These are phyloP conservation scores for Myzus persicae DNA, from an alignment of 1,140 invertebrate species.

Conservation along the genomic window DNA sequence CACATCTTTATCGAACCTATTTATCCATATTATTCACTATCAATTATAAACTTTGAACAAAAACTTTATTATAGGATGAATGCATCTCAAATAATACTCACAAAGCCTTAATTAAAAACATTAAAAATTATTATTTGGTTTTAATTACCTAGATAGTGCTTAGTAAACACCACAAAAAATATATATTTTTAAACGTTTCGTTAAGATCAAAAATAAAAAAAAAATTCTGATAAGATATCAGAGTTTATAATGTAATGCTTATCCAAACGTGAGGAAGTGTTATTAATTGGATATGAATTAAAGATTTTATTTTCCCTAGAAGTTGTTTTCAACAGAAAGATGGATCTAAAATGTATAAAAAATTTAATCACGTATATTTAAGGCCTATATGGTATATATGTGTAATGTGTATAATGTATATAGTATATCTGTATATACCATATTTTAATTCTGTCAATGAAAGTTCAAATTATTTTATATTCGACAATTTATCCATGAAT, in stretches of 20 bases:
- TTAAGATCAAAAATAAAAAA: neutral
- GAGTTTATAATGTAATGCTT: neutral
- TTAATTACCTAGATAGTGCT: neutral
- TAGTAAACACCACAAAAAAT: too few species aligned
- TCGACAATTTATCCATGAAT: neutral
- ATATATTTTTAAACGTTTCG: too few species aligned
- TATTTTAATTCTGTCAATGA: neutral
- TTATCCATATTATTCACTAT: neutral
- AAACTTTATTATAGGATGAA: neutral
- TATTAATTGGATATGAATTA: neutral
- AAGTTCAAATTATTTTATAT: neutral
- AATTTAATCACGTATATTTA: too few species aligned
- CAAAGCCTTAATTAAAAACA: neutral
- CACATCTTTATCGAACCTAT: neutral
- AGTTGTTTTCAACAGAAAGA: neutral
- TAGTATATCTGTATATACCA: too few species aligned
- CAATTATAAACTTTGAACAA: neutral
- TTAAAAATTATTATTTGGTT: neutral
- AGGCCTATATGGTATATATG: too few species aligned
- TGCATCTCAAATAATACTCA: too few species aligned
- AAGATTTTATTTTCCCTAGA: neutral
- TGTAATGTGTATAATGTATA: too few species aligned
- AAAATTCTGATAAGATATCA: neutral
- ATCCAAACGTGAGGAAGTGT: neutral
- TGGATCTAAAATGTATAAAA: too few species aligned